Evolutionary conservation across 2,888 invertebrate species (phyloP), one percentile per base, ranked within the genome.

Genomic region (Drosophila neoperkinsi): DNA sequence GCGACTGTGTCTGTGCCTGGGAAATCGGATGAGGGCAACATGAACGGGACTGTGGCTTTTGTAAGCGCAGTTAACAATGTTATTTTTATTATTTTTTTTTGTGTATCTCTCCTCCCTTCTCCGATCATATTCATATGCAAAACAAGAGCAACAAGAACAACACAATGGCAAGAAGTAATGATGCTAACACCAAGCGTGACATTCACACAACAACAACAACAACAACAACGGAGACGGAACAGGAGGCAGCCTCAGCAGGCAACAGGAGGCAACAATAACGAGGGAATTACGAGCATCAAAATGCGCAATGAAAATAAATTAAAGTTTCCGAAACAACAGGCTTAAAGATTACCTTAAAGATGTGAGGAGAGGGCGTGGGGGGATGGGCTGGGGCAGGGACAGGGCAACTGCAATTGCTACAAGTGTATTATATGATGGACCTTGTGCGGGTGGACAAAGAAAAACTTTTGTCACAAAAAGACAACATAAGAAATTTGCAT

Each of bases 271-370:
- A 85, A 84, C 83, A 91, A 92, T 85, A 91, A 92, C 88, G 75
- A 82, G 80, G 76, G 87, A 82, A 91, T 91, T 91, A 91, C 89
- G 88, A 82, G 92, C 90, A 87, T 88, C 87, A 86, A 91, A 91
- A 91, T 91, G 91, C 90, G 91, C 92, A 88, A 92, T 91, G 92
- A 91, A 91, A 91, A 92, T 91, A 92, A 90, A 91, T 91, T 91
- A 86, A 91, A 92, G 91, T 82, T 91, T 85, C 75, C 55, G 72
- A 77, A 91, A 78, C 86, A 90, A 74, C 77, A 71, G 77, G 62
- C 58, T 65, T 13, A 52, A 49, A 58, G 74, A 82, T 82, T 73
- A 79, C 64, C 62, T 52, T 33, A 31, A 61, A 60, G n/a, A 46
- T 30, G 36, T 25, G 43, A 9, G 25, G 31, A 31, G 4, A 28